Conservation (phyloP, 53 echinoderm and acorn worm genomes). For the Paracentrotus lividus region DNA sequence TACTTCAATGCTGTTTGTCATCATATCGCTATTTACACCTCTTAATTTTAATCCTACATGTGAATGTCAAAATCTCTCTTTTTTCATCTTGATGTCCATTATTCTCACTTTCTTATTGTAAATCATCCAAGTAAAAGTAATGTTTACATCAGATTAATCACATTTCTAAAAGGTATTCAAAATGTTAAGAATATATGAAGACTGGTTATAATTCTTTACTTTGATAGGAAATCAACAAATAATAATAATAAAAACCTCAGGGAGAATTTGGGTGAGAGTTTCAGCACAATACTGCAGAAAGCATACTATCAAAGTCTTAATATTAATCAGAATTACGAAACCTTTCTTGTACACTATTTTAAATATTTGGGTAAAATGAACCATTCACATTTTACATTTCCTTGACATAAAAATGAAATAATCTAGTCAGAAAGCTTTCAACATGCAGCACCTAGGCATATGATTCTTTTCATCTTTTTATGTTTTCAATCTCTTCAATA, state of each 20-base stretch:
- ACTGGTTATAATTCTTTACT: not conserved
- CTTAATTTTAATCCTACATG: not conserved
- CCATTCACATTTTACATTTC: too few relatives aligned
- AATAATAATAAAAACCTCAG: not conserved
- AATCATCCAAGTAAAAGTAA: not conserved
- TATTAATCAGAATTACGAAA: not conserved
- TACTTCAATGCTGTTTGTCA: too few relatives aligned
- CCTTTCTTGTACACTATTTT: not conserved
- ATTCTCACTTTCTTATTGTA: not conserved
- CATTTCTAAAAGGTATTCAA: not conserved
- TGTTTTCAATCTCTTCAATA: not conserved
- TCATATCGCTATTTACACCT: not conserved
- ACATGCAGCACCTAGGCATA: not conserved
- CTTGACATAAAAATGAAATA: constrained; percentile 14
- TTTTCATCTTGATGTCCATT: not conserved
- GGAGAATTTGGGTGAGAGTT: not conserved
- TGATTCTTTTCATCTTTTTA: not conserved
- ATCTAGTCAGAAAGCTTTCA: not conserved
- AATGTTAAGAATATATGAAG: not conserved
- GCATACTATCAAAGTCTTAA: too few relatives aligned
- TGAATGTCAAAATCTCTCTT: not conserved
- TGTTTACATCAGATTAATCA: not conserved
- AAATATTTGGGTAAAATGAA: too few relatives aligned
- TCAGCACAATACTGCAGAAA: constrained; percentile 31
- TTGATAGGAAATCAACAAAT: not conserved